phyloP scores from a whole-genome alignment of 30 jellyfish, hydroid and myxozoan genomes.

The Aurelia aurita complex sp. Pacific region DNA sequence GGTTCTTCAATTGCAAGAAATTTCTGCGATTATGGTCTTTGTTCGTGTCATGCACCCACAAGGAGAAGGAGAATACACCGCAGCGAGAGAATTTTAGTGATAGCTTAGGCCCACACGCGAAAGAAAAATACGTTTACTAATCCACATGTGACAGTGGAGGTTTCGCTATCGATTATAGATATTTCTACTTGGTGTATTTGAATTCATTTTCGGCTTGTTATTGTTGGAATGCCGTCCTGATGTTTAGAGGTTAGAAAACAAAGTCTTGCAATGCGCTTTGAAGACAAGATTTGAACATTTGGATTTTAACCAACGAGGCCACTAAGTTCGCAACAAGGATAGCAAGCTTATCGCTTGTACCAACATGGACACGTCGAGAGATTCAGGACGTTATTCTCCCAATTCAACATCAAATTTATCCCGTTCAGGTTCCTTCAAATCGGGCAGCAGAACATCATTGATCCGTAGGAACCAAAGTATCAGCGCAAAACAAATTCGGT shows the following conservation, averaged over 20 bases:
- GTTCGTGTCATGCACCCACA: constrained; percentile 75
- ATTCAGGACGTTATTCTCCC: constrained; percentile 73
- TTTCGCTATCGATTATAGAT: too few relatives aligned
- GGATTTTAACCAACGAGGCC: too few relatives aligned
- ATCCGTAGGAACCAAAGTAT: constrained; percentile 94
- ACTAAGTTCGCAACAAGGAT: too few relatives aligned
- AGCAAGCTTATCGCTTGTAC: neutral
- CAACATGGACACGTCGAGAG: constrained; percentile 69
- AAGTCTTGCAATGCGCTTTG: constrained; percentile 52
- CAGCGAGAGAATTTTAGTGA: constrained; percentile 9
- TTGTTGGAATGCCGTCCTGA: too few relatives aligned
- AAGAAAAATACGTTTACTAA: too few relatives aligned
- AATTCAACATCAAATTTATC: constrained; percentile 55
- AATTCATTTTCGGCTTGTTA: too few relatives aligned
- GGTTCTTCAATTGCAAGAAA: constrained; percentile 64
- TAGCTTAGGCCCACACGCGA: constrained; percentile 11
- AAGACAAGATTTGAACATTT: neutral
- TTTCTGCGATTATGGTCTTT: constrained; percentile 62
- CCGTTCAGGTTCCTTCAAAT: constrained; percentile 84
- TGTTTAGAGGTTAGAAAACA: neutral
- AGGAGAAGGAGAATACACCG: constrained; percentile 42
- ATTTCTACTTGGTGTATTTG: too few relatives aligned
- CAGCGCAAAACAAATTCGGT: constrained; percentile 94
- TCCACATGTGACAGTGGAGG: constrained; percentile 12
- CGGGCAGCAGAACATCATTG: constrained; percentile 85